Base-by-base conservation (phyloP, 2,797 vertebrate species). In the Megalops cyprinoides region DNA sequence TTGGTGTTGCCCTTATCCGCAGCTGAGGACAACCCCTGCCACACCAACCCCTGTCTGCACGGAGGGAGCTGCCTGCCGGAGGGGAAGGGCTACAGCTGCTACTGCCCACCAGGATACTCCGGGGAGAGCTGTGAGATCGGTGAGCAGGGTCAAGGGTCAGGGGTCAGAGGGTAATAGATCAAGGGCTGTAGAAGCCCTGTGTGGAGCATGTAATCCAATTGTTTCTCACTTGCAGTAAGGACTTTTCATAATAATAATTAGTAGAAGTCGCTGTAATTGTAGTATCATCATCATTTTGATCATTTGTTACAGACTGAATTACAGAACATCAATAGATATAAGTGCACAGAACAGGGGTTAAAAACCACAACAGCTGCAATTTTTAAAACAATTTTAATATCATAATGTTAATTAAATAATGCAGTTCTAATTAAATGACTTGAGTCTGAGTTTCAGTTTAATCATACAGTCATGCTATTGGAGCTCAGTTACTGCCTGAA, bases 41-140 rank as follows among this genome's bases (percentile, higher is more conserved):
- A 95, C 86, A 97, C 91, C 85, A 98, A 96, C 86, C 97, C 97
- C 0, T 99, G 98, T 84, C 93, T 98, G 85, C 97, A 98, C 0
- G 97, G 97, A 0, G 97, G 98, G 51, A 97, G 94, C 81, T 98
- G 97, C 85, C 90, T 92, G 0, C 92, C 95, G 86, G 96, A 95
- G 9, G 96, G 95, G 2, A 93, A 95, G 34, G 84, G 95, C 82
- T 97, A 97, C 1, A 95, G 96, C 93, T 99, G 98, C 90, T 93
- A 94, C 91, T 99, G 98, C 80, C 94, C 91, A 76, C 94, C 92
- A 82, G 98, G 98, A 31, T 99, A 96, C 90, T 94, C 95, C 0
- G 98, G 98, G 78, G 97, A 99, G 90, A 99, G 96, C 94, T 99
- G 98, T 3, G 97, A 99, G 92, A 97, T 99, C 0, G 98, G 98